Conservation (phyloP, 2,888 invertebrate species). For the Drosophila trichaetosa region DNA sequence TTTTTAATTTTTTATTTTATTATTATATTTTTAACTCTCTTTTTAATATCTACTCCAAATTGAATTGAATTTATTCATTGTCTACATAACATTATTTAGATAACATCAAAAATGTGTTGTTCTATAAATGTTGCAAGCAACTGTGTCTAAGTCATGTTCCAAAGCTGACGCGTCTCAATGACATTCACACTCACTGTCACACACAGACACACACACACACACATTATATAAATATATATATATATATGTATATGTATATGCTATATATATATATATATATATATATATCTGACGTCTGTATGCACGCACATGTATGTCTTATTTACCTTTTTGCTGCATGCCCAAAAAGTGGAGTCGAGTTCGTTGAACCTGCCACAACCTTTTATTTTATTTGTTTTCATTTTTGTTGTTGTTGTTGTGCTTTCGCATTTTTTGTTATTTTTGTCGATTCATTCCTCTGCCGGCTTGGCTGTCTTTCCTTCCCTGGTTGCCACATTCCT, state of each 20-base stretch:
- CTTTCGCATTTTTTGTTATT: constrained; percentile 38
- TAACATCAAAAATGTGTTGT: background rate
- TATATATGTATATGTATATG: background rate
- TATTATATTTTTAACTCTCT: background rate
- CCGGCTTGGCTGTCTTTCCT: constrained; percentile 39
- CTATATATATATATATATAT: background rate
- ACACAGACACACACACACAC: constrained; percentile 4
- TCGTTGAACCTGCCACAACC: constrained; percentile 55
- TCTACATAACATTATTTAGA: background rate
- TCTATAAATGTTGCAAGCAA: background rate
- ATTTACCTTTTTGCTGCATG: constrained; percentile 57
- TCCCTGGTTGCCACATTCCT: constrained; percentile 4
- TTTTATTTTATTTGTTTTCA: constrained; percentile 24
- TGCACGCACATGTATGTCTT: constrained; percentile 28
- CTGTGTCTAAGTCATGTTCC: background rate
- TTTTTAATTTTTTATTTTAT: background rate
- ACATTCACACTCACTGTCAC: constrained; percentile 21
- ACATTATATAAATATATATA: background rate
- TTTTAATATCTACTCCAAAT: background rate
- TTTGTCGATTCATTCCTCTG: constrained; percentile 57
- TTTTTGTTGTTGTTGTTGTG: constrained; percentile 7
- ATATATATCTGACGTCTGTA: too few relatives aligned
- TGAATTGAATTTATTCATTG: background rate
- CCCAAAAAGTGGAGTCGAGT: constrained; percentile 47
- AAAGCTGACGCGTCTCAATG: constrained; percentile 27